A percentile compares a stretch with the other conserved stretches of the same genome.
phyloP scores from a whole-genome alignment of 2,888 invertebrate species.

The Chymomyza procnemis region DNA sequence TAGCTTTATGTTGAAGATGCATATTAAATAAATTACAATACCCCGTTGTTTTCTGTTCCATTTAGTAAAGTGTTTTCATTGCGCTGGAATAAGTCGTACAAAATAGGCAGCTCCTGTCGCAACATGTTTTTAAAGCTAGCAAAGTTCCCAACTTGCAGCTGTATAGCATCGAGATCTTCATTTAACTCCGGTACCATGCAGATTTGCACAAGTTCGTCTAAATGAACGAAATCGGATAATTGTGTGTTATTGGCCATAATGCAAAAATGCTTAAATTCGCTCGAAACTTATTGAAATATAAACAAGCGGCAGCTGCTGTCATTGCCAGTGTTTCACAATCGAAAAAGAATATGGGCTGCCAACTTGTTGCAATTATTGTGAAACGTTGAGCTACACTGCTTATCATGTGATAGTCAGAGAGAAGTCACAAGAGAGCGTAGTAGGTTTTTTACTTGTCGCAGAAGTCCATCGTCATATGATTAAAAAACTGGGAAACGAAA shows the following conservation, averaged over 20 bases:
- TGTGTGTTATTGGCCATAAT: constrained; percentile 16
- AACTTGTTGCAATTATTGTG: too few relatives aligned
- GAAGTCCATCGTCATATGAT: constrained; percentile 77
- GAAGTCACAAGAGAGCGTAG: constrained; percentile 38
- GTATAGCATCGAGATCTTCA: constrained; percentile 65
- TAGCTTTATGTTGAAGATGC: neutral
- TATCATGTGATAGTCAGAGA: constrained; percentile 67
- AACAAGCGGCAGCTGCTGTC: neutral
- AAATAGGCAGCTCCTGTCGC: constrained; percentile 59
- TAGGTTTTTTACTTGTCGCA: constrained; percentile 55
- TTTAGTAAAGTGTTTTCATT: constrained; percentile 22
- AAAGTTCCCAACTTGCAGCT: constrained; percentile 61
- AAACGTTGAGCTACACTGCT: constrained; percentile 15
- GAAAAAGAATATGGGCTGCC: neutral
- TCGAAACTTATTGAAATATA: constrained; percentile 9
- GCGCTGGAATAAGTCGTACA: constrained; percentile 69
- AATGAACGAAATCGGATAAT: constrained; percentile 26
- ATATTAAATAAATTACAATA: constrained; percentile 7
- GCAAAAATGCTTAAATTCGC: constrained; percentile 46
- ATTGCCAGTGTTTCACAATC: neutral
- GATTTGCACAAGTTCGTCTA: constrained; percentile 45
- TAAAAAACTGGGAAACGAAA: constrained; percentile 61
- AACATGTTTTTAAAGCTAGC: constrained; percentile 54
- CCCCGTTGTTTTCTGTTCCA: constrained; percentile 13
- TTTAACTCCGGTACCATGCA: constrained; percentile 68